phyloP scores from a whole-genome alignment of 2,113 vertebrate genomes.

The Poeciliopsis occidentalis region DNA sequence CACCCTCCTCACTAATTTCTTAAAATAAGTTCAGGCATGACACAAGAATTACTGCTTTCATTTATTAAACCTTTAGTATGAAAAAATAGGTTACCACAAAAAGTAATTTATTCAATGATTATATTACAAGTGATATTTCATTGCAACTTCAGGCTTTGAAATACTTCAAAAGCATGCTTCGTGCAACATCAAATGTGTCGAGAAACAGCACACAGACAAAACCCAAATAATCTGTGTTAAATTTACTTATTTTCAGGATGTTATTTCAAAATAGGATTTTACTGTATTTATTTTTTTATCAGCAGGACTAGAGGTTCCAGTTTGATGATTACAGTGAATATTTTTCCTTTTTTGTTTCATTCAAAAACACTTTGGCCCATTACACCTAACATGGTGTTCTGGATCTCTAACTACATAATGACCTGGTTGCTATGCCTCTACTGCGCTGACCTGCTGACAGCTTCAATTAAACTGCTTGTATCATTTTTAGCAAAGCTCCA shows the following conservation, averaged over 20 bases:
- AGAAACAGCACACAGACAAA: conserved; percentile 16
- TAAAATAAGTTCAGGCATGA: conserved; percentile 22
- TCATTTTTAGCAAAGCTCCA: conserved; percentile 16
- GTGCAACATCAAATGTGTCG: conserved; percentile 17
- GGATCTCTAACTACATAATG: conserved; percentile 47
- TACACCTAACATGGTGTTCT: conserved; percentile 28
- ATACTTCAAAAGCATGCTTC: conserved; percentile 21
- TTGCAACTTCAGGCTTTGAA: conserved; percentile 9
- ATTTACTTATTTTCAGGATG: neutral
- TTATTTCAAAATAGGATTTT: conserved; percentile 11
- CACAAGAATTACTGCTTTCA: conserved; percentile 9
- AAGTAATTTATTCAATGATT: conserved; percentile 12
- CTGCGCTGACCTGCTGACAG: conserved; percentile 57
- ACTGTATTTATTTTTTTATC: conserved; percentile 2
- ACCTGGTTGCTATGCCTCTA: conserved; percentile 46
- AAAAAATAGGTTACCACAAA: conserved; percentile 24
- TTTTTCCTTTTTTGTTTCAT: conserved; percentile 23
- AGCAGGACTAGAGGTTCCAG: neutral
- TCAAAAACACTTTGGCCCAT: conserved; percentile 35
- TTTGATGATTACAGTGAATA: conserved; percentile 24
- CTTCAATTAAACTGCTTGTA: conserved; percentile 54
- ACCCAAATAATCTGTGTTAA: neutral
- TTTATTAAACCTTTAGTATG: conserved; percentile 15
- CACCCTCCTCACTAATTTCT: neutral
- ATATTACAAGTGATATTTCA: conserved; percentile 21